phyloP scores from a whole-genome alignment of 2,113 vertebrate species.

The Grammomys surdaster region DNA sequence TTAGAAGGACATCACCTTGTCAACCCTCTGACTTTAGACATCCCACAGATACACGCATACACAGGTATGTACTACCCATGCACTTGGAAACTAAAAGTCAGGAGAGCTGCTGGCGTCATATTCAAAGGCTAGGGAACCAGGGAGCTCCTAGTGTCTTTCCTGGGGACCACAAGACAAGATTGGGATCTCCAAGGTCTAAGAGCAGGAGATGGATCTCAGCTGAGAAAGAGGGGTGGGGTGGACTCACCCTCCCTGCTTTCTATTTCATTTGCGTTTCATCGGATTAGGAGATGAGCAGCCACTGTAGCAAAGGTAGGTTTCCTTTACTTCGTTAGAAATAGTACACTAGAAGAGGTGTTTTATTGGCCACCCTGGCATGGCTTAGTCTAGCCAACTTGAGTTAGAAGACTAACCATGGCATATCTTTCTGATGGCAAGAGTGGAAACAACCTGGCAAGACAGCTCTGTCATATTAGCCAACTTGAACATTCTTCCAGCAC shows the following conservation, averaged over 20 bases:
- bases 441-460: not conserved
- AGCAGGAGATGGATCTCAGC: too few species aligned
- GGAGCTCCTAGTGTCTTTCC: not conserved
- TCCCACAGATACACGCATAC: too few species aligned
- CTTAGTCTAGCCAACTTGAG: not conserved
- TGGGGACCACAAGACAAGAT: not conserved
- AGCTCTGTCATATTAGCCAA: too few species aligned
- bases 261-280: not conserved
- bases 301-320: not conserved
- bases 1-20: not conserved
- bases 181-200: not conserved
- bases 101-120: not conserved
- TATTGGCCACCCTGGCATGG: not conserved
- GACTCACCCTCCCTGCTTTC: too few species aligned
- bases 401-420: not conserved
- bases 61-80: too few species aligned
- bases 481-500: not conserved
- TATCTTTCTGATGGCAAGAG: not conserved
- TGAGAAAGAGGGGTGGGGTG: not conserved
- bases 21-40: not conserved
- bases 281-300: not conserved
- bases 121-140: not conserved
- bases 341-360: not conserved
- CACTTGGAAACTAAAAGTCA: not conserved
- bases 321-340: not conserved